Evolutionary conservation across 2,797 vertebrate genomes (phyloP).

Genomic region (Danio tinwini): DNA sequence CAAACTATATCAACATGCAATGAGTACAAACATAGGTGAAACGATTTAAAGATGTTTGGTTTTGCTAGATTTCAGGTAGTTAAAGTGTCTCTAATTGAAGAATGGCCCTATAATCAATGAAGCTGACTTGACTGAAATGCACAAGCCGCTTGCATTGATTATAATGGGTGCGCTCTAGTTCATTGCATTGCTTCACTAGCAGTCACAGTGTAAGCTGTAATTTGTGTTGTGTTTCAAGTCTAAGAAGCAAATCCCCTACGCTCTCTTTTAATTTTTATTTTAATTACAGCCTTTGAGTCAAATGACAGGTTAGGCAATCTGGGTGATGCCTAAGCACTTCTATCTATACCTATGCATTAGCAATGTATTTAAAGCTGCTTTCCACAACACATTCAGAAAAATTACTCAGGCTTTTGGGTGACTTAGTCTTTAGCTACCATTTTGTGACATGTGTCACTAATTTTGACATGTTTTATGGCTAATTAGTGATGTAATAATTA

Average conservation of each 20-base stretch:
- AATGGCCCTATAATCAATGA: neutral
- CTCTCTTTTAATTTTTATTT: slow-evolving; percentile 95
- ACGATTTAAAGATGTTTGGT: neutral
- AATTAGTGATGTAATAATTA: slow-evolving; percentile 5
- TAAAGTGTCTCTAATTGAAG: slow-evolving; percentile 9
- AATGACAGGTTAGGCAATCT: slow-evolving; percentile 95
- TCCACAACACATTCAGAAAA: slow-evolving; percentile 8
- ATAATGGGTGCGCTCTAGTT: neutral
- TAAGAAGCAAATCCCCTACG: slow-evolving; percentile 80
- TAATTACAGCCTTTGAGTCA: slow-evolving; percentile 94
- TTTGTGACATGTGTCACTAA: neutral
- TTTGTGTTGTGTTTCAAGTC: slow-evolving; percentile 80
- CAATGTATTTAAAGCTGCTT: slow-evolving; percentile 79
- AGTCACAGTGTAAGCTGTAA: slow-evolving; percentile 70
- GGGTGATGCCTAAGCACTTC: slow-evolving; percentile 91
- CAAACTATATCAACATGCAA: no score
- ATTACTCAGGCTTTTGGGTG: slow-evolving; percentile 2
- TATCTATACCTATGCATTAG: slow-evolving; percentile 92
- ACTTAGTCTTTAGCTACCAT: neutral
- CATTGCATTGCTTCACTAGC: neutral
- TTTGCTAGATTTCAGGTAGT: neutral
- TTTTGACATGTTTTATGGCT: neutral
- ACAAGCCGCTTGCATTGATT: neutral
- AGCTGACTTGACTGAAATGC: neutral
- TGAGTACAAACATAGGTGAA: neutral